Conservation (phyloP, 2,888 invertebrate species). For the Clepsis dumicolana region DNA sequence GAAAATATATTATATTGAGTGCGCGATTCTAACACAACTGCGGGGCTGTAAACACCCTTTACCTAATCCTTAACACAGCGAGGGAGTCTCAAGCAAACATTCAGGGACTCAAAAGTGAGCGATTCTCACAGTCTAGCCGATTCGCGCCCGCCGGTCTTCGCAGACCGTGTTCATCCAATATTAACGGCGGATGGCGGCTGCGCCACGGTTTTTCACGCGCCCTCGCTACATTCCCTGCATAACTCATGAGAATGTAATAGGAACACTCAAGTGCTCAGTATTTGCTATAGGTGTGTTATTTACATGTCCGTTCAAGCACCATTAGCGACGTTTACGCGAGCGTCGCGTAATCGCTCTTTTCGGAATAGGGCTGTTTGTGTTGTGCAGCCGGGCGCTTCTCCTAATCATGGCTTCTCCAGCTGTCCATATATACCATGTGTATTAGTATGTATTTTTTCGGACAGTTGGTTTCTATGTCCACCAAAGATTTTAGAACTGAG, state of each 20-base stretch:
- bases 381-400: constrained; percentile 41
- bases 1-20: constrained; percentile 2
- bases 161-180: constrained; percentile 79
- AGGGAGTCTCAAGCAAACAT: constrained; percentile 71
- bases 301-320: constrained; percentile 69
- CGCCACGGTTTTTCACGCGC: constrained; percentile 78
- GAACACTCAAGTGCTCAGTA: constrained; percentile 72
- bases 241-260: constrained; percentile 81
- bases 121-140: constrained; percentile 75
- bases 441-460: constrained; percentile 15
- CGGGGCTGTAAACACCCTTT: constrained; percentile 44
- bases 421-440: background rate
- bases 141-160: constrained; percentile 62
- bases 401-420: constrained; percentile 34
- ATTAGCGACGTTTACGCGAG: constrained; percentile 59
- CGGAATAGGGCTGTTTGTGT: constrained; percentile 45
- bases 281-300: constrained; percentile 69
- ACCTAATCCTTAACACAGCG: constrained; percentile 65
- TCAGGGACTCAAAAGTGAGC: constrained; percentile 71
- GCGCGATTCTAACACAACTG: constrained; percentile 19
- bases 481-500: no score
- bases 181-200: constrained; percentile 69
- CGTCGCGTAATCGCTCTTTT: constrained; percentile 44
- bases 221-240: constrained; percentile 74
- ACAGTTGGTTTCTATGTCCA: background rate